Evolutionary conservation across 2,797 vertebrate species (phyloP).

Genomic region (Diglossa cyanea): DNA sequence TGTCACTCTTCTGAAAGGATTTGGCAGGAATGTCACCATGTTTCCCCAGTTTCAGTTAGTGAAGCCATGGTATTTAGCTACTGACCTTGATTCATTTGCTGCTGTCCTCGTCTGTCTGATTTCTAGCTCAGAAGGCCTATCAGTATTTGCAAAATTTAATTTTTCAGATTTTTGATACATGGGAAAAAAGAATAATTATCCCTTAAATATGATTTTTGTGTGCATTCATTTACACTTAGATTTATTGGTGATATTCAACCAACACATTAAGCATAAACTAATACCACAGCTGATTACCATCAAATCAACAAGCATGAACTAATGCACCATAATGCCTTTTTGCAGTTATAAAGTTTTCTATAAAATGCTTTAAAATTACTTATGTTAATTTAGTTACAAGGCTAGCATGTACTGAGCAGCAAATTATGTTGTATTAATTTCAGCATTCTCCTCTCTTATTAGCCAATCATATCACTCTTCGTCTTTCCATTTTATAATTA

Average conservation of each 20-base stretch:
- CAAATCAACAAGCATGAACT: constrained; percentile 65
- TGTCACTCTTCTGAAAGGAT: not conserved
- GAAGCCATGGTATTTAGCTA: not conserved
- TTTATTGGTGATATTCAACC: not conserved
- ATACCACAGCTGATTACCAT: constrained; percentile 43
- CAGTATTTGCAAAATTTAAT: not conserved
- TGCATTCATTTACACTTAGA: not conserved
- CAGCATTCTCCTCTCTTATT: constrained; percentile 66
- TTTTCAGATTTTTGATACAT: not conserved
- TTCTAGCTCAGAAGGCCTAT: not conserved
- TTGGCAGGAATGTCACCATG: accelerated
- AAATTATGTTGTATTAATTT: constrained; percentile 76
- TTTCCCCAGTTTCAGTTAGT: not conserved
- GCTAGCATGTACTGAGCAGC: constrained; percentile 60
- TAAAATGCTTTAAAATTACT: constrained; percentile 69
- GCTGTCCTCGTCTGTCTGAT: not conserved
- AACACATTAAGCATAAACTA: not conserved
- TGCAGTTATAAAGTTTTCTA: constrained; percentile 68
- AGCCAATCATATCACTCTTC: constrained; percentile 67
- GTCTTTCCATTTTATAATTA: constrained; percentile 73
- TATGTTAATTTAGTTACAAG: constrained; percentile 71
- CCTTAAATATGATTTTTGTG: not conserved
- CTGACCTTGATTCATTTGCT: not conserved
- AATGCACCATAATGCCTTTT: constrained; percentile 57
- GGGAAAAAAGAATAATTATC: not conserved